A percentile compares a stretch with the other conserved stretches of the same genome.
phyloP scores from a whole-genome alignment of 2,797 vertebrate species.

The Labroides dimidiatus region DNA sequence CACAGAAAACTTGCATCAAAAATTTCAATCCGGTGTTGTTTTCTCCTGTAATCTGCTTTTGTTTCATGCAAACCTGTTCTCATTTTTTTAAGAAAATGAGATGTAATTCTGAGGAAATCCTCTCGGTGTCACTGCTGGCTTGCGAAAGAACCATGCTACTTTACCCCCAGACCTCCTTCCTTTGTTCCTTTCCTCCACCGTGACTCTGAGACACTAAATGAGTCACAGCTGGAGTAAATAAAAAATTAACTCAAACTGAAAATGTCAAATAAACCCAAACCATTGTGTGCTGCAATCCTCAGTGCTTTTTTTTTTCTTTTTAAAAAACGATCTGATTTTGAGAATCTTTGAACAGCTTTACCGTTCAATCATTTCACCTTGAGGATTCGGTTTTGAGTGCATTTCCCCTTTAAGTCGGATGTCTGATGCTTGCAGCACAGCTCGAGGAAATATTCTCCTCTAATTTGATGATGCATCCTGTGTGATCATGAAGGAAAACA shows the following conservation, averaged over 20 bases:
- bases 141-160: conserved; percentile 37
- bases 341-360: conserved; percentile 3
- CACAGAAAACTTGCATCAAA: neutral
- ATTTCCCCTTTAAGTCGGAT: conserved; percentile 12
- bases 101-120: conserved; percentile 43
- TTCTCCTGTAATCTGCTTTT: neutral
- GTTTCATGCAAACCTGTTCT: neutral
- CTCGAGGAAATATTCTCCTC: conserved; percentile 17
- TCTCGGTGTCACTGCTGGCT: conserved; percentile 70
- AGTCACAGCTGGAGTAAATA: conserved; percentile 25
- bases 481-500: conserved; percentile 31
- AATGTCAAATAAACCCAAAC: conserved; percentile 14
- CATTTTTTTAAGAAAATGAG: neutral
- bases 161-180: neutral
- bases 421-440: conserved; percentile 12
- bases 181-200: conserved; percentile 39
- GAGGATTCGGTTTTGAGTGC: neutral
- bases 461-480: conserved; percentile 36
- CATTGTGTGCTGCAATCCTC: neutral
- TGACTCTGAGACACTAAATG: conserved; percentile 21
- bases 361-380: conserved; percentile 13
- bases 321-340: conserved; percentile 27
- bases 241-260: conserved; percentile 18
- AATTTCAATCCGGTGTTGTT: neutral
- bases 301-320: conserved; percentile 14